These are phyloP conservation scores for Acrocephalus scirpaceus DNA, from an alignment of 2,797 vertebrate genomes.

Conservation along the genomic window DNA sequence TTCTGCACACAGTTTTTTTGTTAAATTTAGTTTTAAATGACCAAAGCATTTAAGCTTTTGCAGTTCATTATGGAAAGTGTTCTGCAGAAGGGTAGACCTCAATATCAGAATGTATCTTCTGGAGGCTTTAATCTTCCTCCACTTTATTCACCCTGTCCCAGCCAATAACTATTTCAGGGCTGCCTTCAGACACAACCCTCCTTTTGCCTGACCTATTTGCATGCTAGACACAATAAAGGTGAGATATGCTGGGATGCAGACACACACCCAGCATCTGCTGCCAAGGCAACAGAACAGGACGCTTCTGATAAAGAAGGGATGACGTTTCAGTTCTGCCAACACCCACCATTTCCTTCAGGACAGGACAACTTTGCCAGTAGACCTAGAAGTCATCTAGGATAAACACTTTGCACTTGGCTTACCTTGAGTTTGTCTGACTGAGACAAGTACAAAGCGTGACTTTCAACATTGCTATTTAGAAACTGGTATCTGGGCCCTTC, in stretches of 20 bases:
- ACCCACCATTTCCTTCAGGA: background rate
- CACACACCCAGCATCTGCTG: conserved; percentile 16
- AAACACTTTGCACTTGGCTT: background rate
- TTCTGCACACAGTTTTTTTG: background rate
- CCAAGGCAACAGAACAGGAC: conserved; percentile 42
- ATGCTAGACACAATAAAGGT: background rate
- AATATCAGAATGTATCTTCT: background rate
- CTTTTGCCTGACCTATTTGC: background rate
- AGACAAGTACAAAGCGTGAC: background rate
- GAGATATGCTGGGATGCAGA: background rate
- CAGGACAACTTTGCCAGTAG: background rate
- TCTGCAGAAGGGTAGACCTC: background rate
- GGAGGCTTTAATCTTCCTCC: background rate
- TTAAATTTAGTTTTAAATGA: background rate
- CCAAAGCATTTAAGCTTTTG: background rate
- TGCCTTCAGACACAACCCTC: background rate
- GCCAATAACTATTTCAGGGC: background rate
- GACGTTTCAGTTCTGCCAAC: background rate
- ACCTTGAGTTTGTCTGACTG: background rate
- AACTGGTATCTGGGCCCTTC: background rate
- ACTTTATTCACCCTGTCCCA: background rate
- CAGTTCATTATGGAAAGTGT: background rate
- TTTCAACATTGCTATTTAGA: background rate
- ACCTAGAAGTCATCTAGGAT: background rate
- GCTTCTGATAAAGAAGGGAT: conserved; percentile 13